Evolutionary conservation across 2,888 invertebrate species (phyloP).

Genomic region (Tiliacea citrago): DNA sequence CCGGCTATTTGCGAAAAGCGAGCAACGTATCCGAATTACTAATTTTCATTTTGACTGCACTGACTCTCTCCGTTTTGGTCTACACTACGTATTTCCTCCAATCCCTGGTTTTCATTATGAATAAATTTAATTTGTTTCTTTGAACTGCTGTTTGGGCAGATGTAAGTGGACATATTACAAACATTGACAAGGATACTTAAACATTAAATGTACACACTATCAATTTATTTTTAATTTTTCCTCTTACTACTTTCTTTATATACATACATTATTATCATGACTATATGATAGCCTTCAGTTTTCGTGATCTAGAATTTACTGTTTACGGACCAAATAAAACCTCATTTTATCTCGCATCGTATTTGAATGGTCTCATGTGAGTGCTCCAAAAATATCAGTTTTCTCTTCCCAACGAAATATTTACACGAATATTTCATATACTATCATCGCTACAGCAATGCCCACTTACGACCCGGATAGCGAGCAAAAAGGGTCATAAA

Average conservation of each 20-base stretch:
- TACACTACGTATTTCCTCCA: not conserved
- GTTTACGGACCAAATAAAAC: not conserved
- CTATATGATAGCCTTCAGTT: not conserved
- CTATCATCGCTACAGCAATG: constrained; percentile 23
- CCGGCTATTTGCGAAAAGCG: not conserved
- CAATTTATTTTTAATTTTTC: not conserved
- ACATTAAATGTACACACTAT: not conserved
- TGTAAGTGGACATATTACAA: not conserved
- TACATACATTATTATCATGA: too few species aligned
- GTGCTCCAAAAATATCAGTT: constrained; percentile 2
- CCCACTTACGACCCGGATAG: constrained; percentile 18
- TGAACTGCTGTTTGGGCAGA: not conserved
- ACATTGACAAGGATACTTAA: not conserved
- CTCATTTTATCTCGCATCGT: not conserved
- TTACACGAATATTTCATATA: constrained; percentile 29
- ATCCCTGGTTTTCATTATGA: not conserved
- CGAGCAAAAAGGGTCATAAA: constrained; percentile 40
- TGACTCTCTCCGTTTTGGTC: not conserved
- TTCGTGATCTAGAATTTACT: not conserved
- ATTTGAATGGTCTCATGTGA: not conserved
- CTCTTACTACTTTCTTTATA: too few species aligned
- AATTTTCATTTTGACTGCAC: constrained; percentile 12
- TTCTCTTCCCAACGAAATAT: not conserved
- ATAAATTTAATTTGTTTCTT: constrained; percentile 3
- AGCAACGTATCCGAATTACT: not conserved